Evolutionary conservation across 2,113 vertebrate species (phyloP).

Genomic region (Rynchops niger): DNA sequence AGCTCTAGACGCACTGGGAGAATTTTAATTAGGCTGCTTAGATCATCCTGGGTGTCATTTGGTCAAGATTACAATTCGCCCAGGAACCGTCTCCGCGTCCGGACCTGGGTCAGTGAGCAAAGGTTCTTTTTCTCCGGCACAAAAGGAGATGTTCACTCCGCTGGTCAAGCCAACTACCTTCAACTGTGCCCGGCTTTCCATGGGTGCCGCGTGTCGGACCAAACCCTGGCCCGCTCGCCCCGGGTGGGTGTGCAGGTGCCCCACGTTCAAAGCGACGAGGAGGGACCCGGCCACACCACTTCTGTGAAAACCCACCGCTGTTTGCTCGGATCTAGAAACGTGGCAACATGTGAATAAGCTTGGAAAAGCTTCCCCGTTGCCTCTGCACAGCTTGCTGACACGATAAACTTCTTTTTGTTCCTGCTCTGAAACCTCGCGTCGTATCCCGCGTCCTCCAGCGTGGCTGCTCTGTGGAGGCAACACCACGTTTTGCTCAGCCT

Average conservation of each 20-base stretch:
- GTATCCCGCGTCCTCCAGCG: background rate
- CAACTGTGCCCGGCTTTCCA: background rate
- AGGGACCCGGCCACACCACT: fast-evolving
- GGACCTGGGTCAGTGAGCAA: background rate
- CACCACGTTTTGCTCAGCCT: constrained; percentile 73
- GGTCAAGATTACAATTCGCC: background rate
- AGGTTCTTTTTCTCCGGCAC: background rate
- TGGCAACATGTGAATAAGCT: background rate
- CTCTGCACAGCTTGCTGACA: background rate
- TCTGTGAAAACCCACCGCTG: fast-evolving
- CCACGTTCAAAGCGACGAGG: fast-evolving
- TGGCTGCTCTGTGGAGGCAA: constrained; percentile 72
- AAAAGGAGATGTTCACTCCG: background rate
- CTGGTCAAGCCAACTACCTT: background rate
- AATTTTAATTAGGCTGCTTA: background rate
- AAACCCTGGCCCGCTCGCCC: fast-evolving
- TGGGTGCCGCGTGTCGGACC: fast-evolving
- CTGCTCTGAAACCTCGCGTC: constrained; percentile 23
- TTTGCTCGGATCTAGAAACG: fast-evolving
- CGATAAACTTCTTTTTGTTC: constrained; percentile 33
- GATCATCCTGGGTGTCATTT: background rate
- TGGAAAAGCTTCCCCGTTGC: background rate
- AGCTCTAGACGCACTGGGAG: background rate
- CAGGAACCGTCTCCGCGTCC: background rate
- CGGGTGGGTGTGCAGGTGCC: background rate